phyloP scores from a whole-genome alignment of 1,140 invertebrate genomes.

The Drosophila tani region DNA sequence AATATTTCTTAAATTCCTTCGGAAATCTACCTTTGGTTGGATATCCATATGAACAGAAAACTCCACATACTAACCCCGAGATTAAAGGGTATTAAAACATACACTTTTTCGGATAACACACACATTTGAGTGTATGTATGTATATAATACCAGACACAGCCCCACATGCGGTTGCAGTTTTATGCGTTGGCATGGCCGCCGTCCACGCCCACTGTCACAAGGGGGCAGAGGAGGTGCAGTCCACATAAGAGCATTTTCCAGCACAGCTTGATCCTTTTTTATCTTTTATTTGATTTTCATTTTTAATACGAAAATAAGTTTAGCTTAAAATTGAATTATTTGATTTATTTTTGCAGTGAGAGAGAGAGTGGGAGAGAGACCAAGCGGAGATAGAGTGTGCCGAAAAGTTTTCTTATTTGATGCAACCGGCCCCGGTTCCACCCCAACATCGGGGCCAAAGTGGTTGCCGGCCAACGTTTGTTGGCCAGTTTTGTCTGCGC shows the following conservation, averaged over 20 bases:
- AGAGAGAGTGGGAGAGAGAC: background rate
- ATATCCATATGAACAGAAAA: background rate
- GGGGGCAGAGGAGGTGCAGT: constrained; percentile 2
- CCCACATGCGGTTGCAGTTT: constrained; percentile 73
- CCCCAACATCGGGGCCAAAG: constrained; percentile 40
- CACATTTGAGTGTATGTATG: constrained; percentile 12
- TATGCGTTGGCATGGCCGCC: constrained; percentile 67
- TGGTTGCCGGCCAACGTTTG: constrained; percentile 64
- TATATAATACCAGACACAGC: constrained; percentile 18
- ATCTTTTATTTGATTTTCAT: constrained; percentile 84
- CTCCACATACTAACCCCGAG: background rate
- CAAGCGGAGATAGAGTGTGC: constrained; percentile 38
- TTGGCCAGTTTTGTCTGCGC: constrained; percentile 74
- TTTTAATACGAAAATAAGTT: constrained; percentile 84
- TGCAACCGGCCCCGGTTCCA: constrained; percentile 32
- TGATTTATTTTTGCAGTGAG: constrained; percentile 75
- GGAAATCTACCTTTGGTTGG: background rate
- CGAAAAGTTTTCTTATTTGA: constrained; percentile 75
- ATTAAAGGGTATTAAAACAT: constrained; percentile 11
- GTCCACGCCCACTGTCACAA: constrained; percentile 69
- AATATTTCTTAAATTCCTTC: too few relatives aligned
- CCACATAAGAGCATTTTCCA: constrained; percentile 58
- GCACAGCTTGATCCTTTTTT: constrained; percentile 83
- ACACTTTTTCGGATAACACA: background rate
- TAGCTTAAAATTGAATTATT: constrained; percentile 84